phyloP scores from a whole-genome alignment of 2,888 invertebrate genomes.

The Ceraclea dissimilis region DNA sequence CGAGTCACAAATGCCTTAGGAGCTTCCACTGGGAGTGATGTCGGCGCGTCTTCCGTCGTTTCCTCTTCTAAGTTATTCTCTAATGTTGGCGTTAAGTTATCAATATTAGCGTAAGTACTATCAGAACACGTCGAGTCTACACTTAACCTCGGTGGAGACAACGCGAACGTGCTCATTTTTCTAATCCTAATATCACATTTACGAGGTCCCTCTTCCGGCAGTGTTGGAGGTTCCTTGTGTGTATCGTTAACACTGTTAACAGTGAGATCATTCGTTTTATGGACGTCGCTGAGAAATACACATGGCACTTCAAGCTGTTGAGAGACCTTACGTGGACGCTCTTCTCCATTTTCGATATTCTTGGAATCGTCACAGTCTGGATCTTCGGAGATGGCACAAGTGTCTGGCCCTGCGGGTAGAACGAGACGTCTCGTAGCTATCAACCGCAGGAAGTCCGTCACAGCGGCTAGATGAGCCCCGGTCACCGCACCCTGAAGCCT shows the following conservation, averaged over 20 bases:
- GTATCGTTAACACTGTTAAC: conserved; percentile 32
- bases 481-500: conserved; percentile 58
- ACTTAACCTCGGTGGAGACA: conserved; percentile 42
- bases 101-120: conserved; percentile 50
- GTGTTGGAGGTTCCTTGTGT: conserved; percentile 33
- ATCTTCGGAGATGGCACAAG: conserved; percentile 26
- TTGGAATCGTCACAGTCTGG: conserved; percentile 43
- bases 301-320: conserved; percentile 50
- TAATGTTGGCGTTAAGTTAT: conserved; percentile 27
- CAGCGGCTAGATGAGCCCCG: conserved; percentile 57
- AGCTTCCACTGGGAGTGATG: conserved; percentile 33
- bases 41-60: conserved; percentile 33
- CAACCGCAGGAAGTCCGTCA: conserved; percentile 56
- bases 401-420: conserved; percentile 34
- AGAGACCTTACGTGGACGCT: conserved; percentile 39
- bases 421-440: conserved; percentile 57
- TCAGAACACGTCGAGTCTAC: conserved; percentile 50
- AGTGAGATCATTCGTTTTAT: conserved; percentile 27
- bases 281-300: conserved; percentile 47
- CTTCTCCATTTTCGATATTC: conserved; percentile 27
- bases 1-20: conserved; percentile 26
- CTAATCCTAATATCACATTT: conserved; percentile 26
- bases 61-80: conserved; percentile 35
- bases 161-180: conserved; percentile 25
- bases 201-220: conserved; percentile 27